phyloP scores from a whole-genome alignment of 2,113 vertebrate species.

The Mus pahari region DNA sequence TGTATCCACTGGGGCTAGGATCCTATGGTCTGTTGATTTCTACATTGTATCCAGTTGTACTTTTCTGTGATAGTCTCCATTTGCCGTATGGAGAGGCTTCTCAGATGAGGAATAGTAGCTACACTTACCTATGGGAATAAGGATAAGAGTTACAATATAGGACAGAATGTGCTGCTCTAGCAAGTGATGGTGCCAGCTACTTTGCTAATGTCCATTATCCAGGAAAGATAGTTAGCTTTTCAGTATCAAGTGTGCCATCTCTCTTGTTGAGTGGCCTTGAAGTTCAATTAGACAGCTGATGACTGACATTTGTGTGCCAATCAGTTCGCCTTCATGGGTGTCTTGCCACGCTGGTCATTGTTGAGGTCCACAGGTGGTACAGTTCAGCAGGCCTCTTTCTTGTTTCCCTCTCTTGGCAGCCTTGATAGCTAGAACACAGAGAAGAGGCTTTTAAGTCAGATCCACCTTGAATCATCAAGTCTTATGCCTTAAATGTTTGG shows the following conservation, averaged over 20 bases:
- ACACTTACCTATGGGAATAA: background rate
- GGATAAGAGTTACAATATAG: background rate
- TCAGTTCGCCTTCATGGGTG: background rate
- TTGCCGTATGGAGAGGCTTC: background rate
- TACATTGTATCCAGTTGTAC: background rate
- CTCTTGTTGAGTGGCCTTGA: background rate
- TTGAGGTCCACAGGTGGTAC: background rate
- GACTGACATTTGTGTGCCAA: background rate
- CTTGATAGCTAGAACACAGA: background rate
- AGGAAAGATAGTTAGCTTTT: background rate
- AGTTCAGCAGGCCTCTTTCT: background rate
- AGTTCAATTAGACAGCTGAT: background rate
- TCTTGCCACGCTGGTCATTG: background rate
- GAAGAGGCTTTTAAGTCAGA: background rate
- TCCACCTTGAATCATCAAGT: background rate
- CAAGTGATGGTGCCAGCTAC: background rate
- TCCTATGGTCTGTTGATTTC: background rate
- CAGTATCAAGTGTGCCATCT: background rate
- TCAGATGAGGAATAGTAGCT: background rate
- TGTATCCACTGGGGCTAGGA: background rate
- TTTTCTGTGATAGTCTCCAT: background rate
- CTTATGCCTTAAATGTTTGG: background rate
- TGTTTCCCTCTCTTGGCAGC: background rate
- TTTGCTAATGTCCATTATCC: background rate
- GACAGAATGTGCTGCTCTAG: background rate